phyloP scores from a whole-genome alignment of 2,888 invertebrate genomes.

The Acleris literana region DNA sequence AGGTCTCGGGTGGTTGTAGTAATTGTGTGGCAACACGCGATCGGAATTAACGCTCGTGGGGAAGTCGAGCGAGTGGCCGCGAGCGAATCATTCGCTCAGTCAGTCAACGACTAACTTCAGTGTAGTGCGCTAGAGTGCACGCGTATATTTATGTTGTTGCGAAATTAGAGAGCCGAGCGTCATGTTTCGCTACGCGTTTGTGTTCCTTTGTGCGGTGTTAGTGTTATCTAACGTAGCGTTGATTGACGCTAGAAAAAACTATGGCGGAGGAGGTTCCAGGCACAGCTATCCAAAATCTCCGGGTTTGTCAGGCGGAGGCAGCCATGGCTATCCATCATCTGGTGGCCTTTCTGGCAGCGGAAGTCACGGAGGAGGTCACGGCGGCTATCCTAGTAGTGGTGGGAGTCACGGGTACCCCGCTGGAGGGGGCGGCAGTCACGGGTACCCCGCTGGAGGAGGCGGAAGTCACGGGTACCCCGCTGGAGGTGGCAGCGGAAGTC shows the following conservation, averaged over 20 bases:
- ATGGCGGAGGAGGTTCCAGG: constrained; percentile 30
- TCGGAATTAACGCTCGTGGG: neutral
- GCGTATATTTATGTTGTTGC: constrained; percentile 29
- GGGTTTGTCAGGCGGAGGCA: constrained; percentile 21
- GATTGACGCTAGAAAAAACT: constrained; percentile 32
- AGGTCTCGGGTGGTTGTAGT: constrained; percentile 10
- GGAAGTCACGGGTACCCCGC: constrained; percentile 11
- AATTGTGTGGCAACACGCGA: constrained; percentile 25
- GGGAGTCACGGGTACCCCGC: constrained; percentile 28
- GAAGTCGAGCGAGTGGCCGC: constrained; percentile 3
- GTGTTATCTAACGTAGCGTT: constrained; percentile 36
- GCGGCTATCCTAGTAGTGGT: constrained; percentile 11
- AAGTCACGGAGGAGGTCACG: constrained; percentile 11
- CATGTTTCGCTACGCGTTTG: constrained; percentile 38
- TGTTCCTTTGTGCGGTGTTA: constrained; percentile 37
- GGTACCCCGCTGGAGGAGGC: constrained; percentile 26
- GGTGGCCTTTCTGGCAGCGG: constrained; percentile 30
- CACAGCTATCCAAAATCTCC: constrained; percentile 37
- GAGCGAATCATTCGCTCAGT: neutral
- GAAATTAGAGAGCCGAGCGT: constrained; percentile 30
- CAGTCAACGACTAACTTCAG: constrained; percentile 38
- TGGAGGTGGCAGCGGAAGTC: constrained; percentile 21
- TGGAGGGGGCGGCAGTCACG: constrained; percentile 16
- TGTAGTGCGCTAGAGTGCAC: constrained; percentile 46
- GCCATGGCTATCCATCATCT: constrained; percentile 35